Evolutionary conservation across 2,888 invertebrate species (phyloP).

Genomic region (Dolichopus griseipennis): DNA sequence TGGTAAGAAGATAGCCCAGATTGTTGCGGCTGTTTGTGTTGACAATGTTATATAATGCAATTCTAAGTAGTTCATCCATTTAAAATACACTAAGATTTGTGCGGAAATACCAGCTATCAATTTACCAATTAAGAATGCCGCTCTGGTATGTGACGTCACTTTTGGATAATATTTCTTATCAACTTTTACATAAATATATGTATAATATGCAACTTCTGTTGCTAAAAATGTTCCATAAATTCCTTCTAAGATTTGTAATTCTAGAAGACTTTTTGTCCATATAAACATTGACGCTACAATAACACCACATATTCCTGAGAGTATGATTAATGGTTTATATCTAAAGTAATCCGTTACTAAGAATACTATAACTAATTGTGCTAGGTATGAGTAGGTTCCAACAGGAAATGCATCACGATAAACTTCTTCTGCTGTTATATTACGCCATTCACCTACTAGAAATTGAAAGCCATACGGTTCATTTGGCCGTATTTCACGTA

Average conservation of each 20-base stretch:
- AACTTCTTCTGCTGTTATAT: conserved; percentile 60
- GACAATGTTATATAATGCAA: conserved; percentile 60
- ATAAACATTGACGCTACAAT: conserved; percentile 67
- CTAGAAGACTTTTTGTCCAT: conserved; percentile 62
- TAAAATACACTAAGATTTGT: conserved; percentile 55
- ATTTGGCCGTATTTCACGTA: conserved; percentile 78
- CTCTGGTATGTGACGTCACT: conserved; percentile 65
- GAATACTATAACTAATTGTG: conserved; percentile 66
- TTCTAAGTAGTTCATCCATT: conserved; percentile 52
- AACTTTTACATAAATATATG: conserved; percentile 89
- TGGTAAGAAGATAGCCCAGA: conserved; percentile 57
- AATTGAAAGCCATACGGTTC: conserved; percentile 78
- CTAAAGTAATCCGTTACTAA: conserved; percentile 69
- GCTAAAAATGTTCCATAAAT: conserved; percentile 79
- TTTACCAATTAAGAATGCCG: conserved; percentile 61
- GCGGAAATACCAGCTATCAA: conserved; percentile 55
- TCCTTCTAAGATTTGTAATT: conserved; percentile 61
- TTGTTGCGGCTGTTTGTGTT: conserved; percentile 53
- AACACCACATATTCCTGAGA: conserved; percentile 62
- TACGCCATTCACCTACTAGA: conserved; percentile 65
- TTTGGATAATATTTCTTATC: conserved; percentile 58
- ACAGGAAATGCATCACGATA: conserved; percentile 75
- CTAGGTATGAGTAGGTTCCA: conserved; percentile 77
- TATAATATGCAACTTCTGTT: conserved; percentile 85
- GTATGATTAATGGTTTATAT: conserved; percentile 80